Conservation (phyloP, 1,140 invertebrate genomes). For the Aphaenogaster floridana region DNA sequence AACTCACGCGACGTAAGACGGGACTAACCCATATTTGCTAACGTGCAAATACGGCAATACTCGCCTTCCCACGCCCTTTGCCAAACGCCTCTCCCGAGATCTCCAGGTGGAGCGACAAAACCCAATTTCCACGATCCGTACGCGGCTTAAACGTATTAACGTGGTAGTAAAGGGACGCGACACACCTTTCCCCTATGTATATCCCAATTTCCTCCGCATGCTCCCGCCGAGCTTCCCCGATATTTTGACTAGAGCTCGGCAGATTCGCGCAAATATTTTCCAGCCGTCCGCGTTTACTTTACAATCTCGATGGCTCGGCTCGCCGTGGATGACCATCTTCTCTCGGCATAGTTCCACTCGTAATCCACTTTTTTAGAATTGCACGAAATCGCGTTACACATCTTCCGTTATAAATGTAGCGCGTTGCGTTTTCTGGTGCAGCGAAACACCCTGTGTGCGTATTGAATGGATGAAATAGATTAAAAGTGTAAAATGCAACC, state of each 20-base stretch:
- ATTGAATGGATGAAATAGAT: neutral
- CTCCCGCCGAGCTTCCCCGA: neutral
- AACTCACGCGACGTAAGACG: conserved; percentile 60
- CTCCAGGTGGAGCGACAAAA: conserved; percentile 70
- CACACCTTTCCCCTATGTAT: neutral
- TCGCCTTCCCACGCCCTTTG: neutral
- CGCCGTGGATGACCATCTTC: conserved; percentile 1
- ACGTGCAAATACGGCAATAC: conserved; percentile 59
- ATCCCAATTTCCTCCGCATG: conserved; percentile 33
- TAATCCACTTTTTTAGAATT: conserved; percentile 30
- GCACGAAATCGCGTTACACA: neutral
- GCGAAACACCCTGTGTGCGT: neutral
- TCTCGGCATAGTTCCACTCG: neutral
- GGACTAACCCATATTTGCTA: conserved; percentile 74
- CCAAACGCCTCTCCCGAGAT: conserved; percentile 49
- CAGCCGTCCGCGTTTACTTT: conserved; percentile 28
- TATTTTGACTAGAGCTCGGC: conserved; percentile 20
- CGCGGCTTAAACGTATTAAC: conserved; percentile 75
- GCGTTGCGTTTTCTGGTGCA: neutral
- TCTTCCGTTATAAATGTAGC: neutral
- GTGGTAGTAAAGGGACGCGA: conserved; percentile 51
- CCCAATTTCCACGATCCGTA: conserved; percentile 76
- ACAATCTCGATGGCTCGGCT: conserved; percentile 29
- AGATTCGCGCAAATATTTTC: conserved; percentile 54
- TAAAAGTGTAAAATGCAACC: neutral